These are phyloP conservation scores for Remorina albescens DNA, from an alignment of 2,797 vertebrate species.

Conservation along the genomic window DNA sequence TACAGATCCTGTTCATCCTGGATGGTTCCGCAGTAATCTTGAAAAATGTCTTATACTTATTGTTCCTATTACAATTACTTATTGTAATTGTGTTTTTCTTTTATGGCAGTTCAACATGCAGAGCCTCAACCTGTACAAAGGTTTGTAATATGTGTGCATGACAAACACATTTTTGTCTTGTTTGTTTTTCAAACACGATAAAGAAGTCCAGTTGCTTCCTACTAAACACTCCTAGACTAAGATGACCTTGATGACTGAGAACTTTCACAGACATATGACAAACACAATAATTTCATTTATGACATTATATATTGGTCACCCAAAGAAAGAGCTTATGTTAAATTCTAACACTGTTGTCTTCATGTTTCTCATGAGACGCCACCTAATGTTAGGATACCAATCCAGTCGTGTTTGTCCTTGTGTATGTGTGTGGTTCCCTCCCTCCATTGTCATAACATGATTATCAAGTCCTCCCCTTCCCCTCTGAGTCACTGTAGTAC, in stretches of 20 bases:
- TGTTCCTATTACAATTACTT: too few species aligned
- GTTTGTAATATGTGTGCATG: conserved; percentile 74
- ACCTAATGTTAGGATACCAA: neutral
- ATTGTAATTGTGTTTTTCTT: conserved; percentile 39
- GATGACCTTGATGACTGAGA: too few species aligned
- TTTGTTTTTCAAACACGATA: too few species aligned
- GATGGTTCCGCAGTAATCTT: neutral
- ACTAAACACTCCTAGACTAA: too few species aligned
- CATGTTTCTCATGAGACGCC: conserved; percentile 1
- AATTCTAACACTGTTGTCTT: neutral
- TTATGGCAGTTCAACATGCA: conserved; percentile 83
- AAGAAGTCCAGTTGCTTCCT: too few species aligned
- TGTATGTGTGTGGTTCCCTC: neutral
- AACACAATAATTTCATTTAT: neutral
- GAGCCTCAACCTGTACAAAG: conserved; percentile 86
- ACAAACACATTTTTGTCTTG: conserved; percentile 4
- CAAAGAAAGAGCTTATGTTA: neutral
- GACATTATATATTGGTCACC: neutral
- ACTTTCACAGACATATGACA: too few species aligned
- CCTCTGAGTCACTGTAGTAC: neutral
- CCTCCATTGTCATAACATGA: neutral
- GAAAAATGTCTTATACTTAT: too few species aligned
- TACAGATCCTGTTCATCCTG: neutral
- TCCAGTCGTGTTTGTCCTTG: neutral
- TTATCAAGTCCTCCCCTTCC: neutral